These are phyloP conservation scores for Notodonta ziczac DNA, from an alignment of 2,888 invertebrate species.

Conservation along the genomic window DNA sequence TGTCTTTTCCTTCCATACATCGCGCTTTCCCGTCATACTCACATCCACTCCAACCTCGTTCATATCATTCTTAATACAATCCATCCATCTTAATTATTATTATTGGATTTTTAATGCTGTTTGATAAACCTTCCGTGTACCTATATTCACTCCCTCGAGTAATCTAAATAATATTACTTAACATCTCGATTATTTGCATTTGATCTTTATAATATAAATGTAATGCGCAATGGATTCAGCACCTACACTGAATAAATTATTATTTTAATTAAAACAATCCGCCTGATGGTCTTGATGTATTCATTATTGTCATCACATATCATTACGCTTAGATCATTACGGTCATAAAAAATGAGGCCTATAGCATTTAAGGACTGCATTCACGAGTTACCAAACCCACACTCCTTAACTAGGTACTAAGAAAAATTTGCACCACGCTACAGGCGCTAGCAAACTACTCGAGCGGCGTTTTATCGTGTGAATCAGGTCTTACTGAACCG, in stretches of 20 bases:
- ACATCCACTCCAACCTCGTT: too few relatives aligned
- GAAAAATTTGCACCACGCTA: not conserved
- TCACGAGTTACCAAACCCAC: not conserved
- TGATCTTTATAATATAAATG: not conserved
- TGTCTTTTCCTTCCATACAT: too few relatives aligned
- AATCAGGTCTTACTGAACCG: not conserved
- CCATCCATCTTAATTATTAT: too few relatives aligned
- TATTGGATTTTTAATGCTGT: too few relatives aligned
- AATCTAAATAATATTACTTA: too few relatives aligned
- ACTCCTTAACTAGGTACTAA: not conserved
- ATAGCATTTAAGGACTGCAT: not conserved
- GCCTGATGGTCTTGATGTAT: not conserved
- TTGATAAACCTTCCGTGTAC: too few relatives aligned
- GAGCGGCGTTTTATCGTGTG: not conserved
- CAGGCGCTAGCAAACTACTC: too few relatives aligned
- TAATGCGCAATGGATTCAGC: not conserved
- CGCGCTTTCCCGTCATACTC: too few relatives aligned
- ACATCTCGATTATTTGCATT: not conserved
- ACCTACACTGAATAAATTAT: not conserved
- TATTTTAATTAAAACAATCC: not conserved
- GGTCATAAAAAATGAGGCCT: constrained; percentile 1
- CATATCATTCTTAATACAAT: too few relatives aligned
- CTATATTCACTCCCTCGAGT: too few relatives aligned
- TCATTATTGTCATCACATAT: not conserved
- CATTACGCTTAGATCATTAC: not conserved